Conservation (phyloP, 2,888 invertebrate species). For the Zootermopsis nevadensis region DNA sequence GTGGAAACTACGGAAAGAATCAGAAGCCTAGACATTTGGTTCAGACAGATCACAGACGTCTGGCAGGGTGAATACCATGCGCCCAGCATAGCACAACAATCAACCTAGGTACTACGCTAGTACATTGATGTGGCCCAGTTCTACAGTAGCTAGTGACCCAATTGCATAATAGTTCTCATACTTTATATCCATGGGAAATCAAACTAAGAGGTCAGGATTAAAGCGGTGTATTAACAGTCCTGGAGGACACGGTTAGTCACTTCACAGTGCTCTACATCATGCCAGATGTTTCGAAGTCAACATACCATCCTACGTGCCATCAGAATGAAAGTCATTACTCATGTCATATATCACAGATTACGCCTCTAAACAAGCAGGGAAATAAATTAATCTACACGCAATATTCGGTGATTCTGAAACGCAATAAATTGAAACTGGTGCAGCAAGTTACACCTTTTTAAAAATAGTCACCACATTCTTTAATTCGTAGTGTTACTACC, state of each 20-base stretch:
- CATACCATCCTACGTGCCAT: background rate
- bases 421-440: too few relatives aligned
- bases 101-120: background rate
- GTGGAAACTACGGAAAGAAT: too few relatives aligned
- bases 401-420: too few relatives aligned
- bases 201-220: conserved; percentile 24
- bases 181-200: conserved; percentile 29
- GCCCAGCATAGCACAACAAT: background rate
- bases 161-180: conserved; percentile 24
- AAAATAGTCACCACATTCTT: too few relatives aligned
- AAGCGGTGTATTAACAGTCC: background rate
- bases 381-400: too few relatives aligned
- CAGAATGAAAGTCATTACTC: too few relatives aligned
- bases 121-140: conserved; percentile 23
- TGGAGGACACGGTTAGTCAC: background rate
- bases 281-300: background rate
- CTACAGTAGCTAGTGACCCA: conserved; percentile 27
- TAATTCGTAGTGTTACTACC: too few relatives aligned
- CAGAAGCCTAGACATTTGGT: too few relatives aligned
- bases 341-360: too few relatives aligned
- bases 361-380: too few relatives aligned
- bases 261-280: too few relatives aligned
- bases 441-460: too few relatives aligned
- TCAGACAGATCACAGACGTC: background rate
- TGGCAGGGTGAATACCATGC: background rate